Conservation (phyloP, 2,888 invertebrate species). For the Cybosia mesomella region DNA sequence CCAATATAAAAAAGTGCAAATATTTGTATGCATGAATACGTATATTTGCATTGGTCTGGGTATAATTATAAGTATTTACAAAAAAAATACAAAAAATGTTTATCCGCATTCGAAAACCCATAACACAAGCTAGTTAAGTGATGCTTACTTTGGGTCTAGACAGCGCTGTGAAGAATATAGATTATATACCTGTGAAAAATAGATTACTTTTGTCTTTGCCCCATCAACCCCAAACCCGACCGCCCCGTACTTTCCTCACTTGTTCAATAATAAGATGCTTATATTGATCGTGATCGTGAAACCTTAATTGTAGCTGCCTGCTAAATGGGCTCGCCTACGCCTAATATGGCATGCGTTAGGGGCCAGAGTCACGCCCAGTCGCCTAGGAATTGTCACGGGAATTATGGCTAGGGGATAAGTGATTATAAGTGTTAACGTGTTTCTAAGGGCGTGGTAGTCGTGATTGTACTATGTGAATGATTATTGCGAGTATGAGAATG, state of each 20-base stretch:
- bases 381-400: slow-evolving; percentile 34
- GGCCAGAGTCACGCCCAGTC: slow-evolving; percentile 59
- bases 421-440: slow-evolving; percentile 34
- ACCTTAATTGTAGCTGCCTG: slow-evolving; percentile 69
- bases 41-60: too few relatives aligned
- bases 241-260: slow-evolving; percentile 19
- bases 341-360: slow-evolving; percentile 58
- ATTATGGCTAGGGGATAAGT: slow-evolving; percentile 45
- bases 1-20: too few relatives aligned
- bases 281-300: slow-evolving; percentile 66
- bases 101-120: too few relatives aligned
- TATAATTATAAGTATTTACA: too few relatives aligned
- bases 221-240: neutral
- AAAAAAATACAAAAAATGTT: too few relatives aligned
- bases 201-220: neutral
- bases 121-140: too few relatives aligned
- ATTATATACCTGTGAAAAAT: too few relatives aligned
- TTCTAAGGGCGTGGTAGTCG: slow-evolving; percentile 17
- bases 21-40: too few relatives aligned
- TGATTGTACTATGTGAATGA: neutral
- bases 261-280: slow-evolving; percentile 58
- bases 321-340: slow-evolving; percentile 61
- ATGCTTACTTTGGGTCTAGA: too few relatives aligned
- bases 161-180: too few relatives aligned
- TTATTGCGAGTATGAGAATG: neutral